A percentile compares a stretch with the other conserved stretches of the same genome.
These are phyloP conservation scores for Ascaphus truei DNA, from an alignment of 2,113 vertebrate species.

Conservation along the genomic window DNA sequence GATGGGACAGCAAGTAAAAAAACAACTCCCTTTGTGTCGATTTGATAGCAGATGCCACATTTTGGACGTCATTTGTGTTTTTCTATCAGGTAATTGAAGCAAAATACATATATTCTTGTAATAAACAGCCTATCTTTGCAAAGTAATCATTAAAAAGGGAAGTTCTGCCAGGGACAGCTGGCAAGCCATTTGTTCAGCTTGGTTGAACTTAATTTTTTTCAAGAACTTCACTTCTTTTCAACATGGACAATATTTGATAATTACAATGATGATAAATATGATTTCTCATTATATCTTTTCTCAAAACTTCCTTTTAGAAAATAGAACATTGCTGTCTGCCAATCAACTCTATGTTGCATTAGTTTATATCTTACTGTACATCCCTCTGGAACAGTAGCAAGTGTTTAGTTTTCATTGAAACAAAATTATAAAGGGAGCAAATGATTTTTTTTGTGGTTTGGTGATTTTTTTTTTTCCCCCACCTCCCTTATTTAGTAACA, in stretches of 20 bases:
- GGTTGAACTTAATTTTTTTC: conserved; percentile 20
- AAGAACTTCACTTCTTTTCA: conserved; percentile 31
- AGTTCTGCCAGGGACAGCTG: conserved; percentile 34
- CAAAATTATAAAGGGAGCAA: background rate
- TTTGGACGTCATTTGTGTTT: conserved; percentile 15
- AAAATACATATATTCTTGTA: conserved; percentile 23
- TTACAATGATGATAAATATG: conserved; percentile 37
- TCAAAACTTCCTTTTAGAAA: conserved; percentile 26
- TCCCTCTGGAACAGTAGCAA: background rate
- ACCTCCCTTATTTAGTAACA: background rate
- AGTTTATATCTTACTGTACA: background rate
- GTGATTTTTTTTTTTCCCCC: background rate
- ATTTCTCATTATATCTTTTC: conserved; percentile 26
- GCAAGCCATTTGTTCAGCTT: conserved; percentile 25
- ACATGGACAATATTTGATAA: conserved; percentile 34
- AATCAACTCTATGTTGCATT: conserved; percentile 20
- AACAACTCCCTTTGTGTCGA: background rate
- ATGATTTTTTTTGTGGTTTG: conserved; percentile 1
- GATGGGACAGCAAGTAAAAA: background rate
- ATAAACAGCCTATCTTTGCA: conserved; percentile 1
- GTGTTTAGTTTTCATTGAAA: conserved; percentile 10
- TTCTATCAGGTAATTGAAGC: conserved; percentile 19
- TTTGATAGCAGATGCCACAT: conserved; percentile 7
- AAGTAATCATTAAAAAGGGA: conserved; percentile 2
- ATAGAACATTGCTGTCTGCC: conserved; percentile 1